Conservation (phyloP, 1,140 invertebrate genomes). For the Magallana gigas region DNA sequence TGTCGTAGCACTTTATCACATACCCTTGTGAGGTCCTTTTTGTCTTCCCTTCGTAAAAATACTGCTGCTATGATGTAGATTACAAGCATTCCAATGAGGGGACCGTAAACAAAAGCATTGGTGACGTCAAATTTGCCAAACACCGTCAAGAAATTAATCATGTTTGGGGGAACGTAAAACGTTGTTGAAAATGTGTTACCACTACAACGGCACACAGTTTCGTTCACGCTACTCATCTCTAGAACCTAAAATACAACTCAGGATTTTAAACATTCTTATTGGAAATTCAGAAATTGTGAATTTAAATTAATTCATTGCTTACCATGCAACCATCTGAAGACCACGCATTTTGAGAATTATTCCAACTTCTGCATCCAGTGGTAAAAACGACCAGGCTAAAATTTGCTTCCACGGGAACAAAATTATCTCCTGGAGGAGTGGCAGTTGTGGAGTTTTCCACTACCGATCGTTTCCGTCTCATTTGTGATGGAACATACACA, state of each 20-base stretch:
- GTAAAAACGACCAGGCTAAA: constrained; percentile 43
- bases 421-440: neutral
- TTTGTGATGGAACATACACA: neutral
- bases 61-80: constrained; percentile 78
- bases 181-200: constrained; percentile 53
- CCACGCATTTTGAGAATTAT: constrained; percentile 41
- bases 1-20: neutral
- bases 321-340: constrained; percentile 25
- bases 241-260: constrained; percentile 46
- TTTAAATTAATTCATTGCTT: neutral
- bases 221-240: constrained; percentile 17
- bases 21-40: constrained; percentile 67
- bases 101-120: constrained; percentile 70
- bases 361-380: constrained; percentile 55
- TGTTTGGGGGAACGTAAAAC: constrained; percentile 80
- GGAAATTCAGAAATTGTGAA: neutral
- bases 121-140: constrained; percentile 73
- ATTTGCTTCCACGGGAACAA: constrained; percentile 29
- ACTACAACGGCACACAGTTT: constrained; percentile 54
- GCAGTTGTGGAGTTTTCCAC: neutral
- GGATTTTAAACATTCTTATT: neutral
- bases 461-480: neutral
- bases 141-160: constrained; percentile 81
- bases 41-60: constrained; percentile 79
- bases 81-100: constrained; percentile 78